A percentile compares a stretch with the other conserved stretches of the same genome.
Conservation (phyloP, 2,888 invertebrate genomes). For the Coelinius sp. region DNA sequence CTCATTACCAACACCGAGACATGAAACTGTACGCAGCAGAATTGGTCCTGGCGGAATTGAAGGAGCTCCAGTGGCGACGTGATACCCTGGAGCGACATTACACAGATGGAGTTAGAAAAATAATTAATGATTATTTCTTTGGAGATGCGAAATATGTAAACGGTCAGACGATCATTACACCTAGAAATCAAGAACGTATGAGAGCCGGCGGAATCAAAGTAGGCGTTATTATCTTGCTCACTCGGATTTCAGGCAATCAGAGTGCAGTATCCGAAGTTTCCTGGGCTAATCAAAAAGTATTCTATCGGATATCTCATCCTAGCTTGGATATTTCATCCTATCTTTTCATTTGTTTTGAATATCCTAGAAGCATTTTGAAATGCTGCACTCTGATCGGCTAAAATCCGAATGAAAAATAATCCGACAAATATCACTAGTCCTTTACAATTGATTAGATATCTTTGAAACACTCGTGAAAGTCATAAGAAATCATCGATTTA, state of each 20-base stretch:
- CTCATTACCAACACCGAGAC: slow-evolving; percentile 29
- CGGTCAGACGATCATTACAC: slow-evolving; percentile 16
- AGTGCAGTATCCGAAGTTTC: too few species aligned
- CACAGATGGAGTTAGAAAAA: slow-evolving; percentile 53
- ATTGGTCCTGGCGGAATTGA: slow-evolving; percentile 51
- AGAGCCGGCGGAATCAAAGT: slow-evolving; percentile 4
- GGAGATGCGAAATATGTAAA: not conserved
- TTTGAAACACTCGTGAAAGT: too few species aligned
- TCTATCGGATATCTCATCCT: too few species aligned
- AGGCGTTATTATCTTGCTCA: not conserved
- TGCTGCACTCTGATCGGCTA: too few species aligned
- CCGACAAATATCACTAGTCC: too few species aligned
- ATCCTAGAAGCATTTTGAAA: too few species aligned
- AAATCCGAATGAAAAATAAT: too few species aligned
- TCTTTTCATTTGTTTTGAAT: too few species aligned
- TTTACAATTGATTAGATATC: too few species aligned
- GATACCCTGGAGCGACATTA: slow-evolving; percentile 57
- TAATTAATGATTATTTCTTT: slow-evolving; percentile 55
- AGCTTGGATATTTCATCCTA: too few species aligned
- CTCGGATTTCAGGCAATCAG: too few species aligned
- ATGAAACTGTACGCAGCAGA: slow-evolving; percentile 48
- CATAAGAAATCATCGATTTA: too few species aligned
- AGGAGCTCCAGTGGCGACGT: slow-evolving; percentile 55
- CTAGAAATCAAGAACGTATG: slow-evolving; percentile 8
- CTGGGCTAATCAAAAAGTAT: not conserved